phyloP scores from a whole-genome alignment of 2,888 invertebrate genomes.

The Phyto melanocephala region DNA sequence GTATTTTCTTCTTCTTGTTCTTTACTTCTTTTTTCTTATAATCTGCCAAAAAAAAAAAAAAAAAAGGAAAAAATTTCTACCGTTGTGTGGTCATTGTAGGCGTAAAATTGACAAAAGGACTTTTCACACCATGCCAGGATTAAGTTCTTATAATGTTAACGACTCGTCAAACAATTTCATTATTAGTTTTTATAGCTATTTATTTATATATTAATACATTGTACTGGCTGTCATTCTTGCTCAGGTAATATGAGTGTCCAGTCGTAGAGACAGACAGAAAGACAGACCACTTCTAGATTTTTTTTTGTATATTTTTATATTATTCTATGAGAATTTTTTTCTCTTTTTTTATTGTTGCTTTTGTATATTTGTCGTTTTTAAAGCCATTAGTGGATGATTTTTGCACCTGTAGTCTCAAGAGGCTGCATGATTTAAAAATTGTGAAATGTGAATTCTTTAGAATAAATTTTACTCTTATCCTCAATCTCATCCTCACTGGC shows the following conservation, averaged over 20 bases:
- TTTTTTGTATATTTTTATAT: neutral
- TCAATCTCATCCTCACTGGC: neutral
- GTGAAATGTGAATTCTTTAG: constrained; percentile 18
- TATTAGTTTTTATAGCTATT: constrained; percentile 44
- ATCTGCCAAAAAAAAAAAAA: neutral
- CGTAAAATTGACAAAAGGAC: constrained; percentile 68
- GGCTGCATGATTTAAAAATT: constrained; percentile 7
- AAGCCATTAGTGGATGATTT: constrained; percentile 43
- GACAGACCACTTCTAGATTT: neutral
- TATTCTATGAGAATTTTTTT: neutral
- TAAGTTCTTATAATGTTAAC: constrained; percentile 55
- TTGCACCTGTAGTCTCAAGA: constrained; percentile 64
- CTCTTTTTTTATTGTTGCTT: neutral
- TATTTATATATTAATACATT: neutral
- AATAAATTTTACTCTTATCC: neutral
- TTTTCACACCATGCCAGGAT: constrained; percentile 74
- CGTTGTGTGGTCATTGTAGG: constrained; percentile 54
- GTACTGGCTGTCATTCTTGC: neutral
- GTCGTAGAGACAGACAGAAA: neutral
- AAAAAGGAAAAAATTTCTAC: neutral
- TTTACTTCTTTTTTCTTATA: neutral
- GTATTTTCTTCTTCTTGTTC: neutral
- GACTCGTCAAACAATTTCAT: constrained; percentile 40
- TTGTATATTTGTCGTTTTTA: constrained; percentile 9
- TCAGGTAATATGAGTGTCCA: neutral